Evolutionary conservation across 2,797 vertebrate species (phyloP).

Genomic region (Labroides dimidiatus): DNA sequence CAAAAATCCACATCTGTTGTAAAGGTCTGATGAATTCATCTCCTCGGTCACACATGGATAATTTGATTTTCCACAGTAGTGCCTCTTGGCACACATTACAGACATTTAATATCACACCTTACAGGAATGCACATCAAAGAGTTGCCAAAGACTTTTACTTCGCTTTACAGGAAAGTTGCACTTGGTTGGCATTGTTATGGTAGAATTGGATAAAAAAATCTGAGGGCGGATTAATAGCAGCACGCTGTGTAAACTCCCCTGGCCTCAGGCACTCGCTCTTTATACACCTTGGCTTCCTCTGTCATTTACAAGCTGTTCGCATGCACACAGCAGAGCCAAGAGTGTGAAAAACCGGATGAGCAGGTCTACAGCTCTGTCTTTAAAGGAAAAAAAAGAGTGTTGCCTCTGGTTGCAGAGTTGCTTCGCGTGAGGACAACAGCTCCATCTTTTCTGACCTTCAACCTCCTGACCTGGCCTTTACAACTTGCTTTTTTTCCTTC

Average conservation of each 20-base stretch:
- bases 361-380: slow-evolving; percentile 63
- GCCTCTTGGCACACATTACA: slow-evolving; percentile 18
- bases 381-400: slow-evolving; percentile 17
- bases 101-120: slow-evolving; percentile 29
- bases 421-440: slow-evolving; percentile 82
- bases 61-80: slow-evolving; percentile 25
- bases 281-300: slow-evolving; percentile 83
- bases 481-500: slow-evolving; percentile 25
- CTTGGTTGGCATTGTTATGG: slow-evolving; percentile 68
- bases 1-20: neutral
- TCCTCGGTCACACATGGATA: slow-evolving; percentile 15
- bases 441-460: slow-evolving; percentile 66
- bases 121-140: slow-evolving; percentile 42
- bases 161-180: slow-evolving; percentile 57
- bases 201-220: slow-evolving; percentile 64
- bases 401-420: slow-evolving; percentile 64
- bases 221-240: slow-evolving; percentile 78
- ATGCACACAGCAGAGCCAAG: slow-evolving; percentile 71
- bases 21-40: slow-evolving; percentile 28
- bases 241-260: slow-evolving; percentile 86
- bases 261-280: slow-evolving; percentile 77
- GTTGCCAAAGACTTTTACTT: slow-evolving; percentile 42
- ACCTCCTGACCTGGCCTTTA: slow-evolving; percentile 73
- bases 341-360: slow-evolving; percentile 77
- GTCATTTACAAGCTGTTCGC: slow-evolving; percentile 80